Evolutionary conservation across 2,888 invertebrate species (phyloP).

Genomic region (Hesperia comma): DNA sequence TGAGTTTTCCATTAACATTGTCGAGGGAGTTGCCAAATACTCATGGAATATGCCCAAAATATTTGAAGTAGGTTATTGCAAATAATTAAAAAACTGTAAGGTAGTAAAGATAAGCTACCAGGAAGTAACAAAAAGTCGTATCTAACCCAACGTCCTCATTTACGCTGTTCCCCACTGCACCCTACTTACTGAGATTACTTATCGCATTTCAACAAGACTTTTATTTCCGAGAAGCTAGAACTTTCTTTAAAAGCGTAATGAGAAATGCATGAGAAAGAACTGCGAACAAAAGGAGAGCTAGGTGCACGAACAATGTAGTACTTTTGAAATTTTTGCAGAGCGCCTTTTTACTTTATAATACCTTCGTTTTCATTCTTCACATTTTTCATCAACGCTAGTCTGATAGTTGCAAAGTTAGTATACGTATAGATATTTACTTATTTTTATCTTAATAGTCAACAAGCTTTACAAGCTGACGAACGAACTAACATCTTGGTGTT

Average conservation of each 20-base stretch:
- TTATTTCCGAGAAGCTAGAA: slow-evolving; percentile 34
- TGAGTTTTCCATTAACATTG: too few relatives aligned
- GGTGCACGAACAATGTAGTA: slow-evolving; percentile 29
- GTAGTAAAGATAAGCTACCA: too few relatives aligned
- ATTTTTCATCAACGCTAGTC: slow-evolving; percentile 4
- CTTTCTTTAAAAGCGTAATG: slow-evolving; percentile 37
- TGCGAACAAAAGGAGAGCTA: slow-evolving; percentile 31
- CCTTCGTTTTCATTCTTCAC: slow-evolving; percentile 15
- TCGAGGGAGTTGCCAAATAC: too few relatives aligned
- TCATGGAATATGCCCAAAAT: too few relatives aligned
- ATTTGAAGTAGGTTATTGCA: too few relatives aligned
- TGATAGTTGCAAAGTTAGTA: not conserved
- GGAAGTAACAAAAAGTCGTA: too few relatives aligned
- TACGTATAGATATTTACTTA: too few relatives aligned
- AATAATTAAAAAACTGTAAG: too few relatives aligned
- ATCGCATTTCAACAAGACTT: slow-evolving; percentile 35
- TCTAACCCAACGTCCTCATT: too few relatives aligned
- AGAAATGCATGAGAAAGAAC: slow-evolving; percentile 37
- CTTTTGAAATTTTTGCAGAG: slow-evolving; percentile 24
- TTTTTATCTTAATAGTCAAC: too few relatives aligned
- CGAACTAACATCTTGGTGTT: too few relatives aligned
- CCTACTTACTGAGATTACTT: slow-evolving; percentile 35
- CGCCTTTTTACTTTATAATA: slow-evolving; percentile 23
- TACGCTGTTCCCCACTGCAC: slow-evolving; percentile 9
- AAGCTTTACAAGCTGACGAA: too few relatives aligned